Percentiles rank a stretch among this genome's conserved stretches.
phyloP scores from a whole-genome alignment of 2,113 vertebrate species.

The Archocentrus centrarchus region DNA sequence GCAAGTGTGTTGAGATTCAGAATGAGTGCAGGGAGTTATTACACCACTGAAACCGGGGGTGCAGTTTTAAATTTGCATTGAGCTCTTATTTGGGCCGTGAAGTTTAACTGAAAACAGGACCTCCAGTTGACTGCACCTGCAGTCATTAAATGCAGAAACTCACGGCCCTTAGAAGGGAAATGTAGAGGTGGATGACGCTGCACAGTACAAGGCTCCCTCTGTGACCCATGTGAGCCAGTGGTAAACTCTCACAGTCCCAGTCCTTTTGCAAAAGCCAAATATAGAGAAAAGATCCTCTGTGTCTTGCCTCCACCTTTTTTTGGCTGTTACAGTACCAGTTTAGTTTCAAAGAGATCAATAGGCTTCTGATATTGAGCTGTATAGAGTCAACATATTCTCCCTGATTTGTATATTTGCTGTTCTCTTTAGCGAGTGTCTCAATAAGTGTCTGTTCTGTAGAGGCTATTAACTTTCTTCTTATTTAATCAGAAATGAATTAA shows the following conservation, averaged over 20 bases:
- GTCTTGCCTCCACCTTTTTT: not conserved
- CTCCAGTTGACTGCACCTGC: not conserved
- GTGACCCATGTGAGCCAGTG: not conserved
- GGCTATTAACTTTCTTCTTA: conserved; percentile 57
- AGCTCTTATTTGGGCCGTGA: not conserved
- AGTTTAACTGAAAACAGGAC: not conserved
- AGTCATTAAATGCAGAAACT: not conserved
- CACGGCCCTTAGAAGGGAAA: not conserved
- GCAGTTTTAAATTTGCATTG: not conserved
- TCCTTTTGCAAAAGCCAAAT: not conserved
- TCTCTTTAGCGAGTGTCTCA: not conserved
- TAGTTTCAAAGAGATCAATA: conserved; percentile 32
- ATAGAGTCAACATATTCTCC: conserved; percentile 42
- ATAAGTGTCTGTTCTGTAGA: conserved; percentile 32
- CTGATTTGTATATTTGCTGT: conserved; percentile 44
- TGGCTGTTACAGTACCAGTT: conserved; percentile 6
- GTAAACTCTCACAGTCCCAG: not conserved
- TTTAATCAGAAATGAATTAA: conserved; percentile 6
- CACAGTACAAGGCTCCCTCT: not conserved
- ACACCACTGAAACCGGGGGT: not conserved
- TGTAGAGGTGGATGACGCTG: not conserved
- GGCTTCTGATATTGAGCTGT: conserved; percentile 28
- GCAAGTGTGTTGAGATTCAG: not conserved
- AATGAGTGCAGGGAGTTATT: not conserved
- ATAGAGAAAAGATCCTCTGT: not conserved